These are phyloP conservation scores for Pterocles orientalis DNA, from an alignment of 2,113 vertebrate species.

Conservation along the genomic window DNA sequence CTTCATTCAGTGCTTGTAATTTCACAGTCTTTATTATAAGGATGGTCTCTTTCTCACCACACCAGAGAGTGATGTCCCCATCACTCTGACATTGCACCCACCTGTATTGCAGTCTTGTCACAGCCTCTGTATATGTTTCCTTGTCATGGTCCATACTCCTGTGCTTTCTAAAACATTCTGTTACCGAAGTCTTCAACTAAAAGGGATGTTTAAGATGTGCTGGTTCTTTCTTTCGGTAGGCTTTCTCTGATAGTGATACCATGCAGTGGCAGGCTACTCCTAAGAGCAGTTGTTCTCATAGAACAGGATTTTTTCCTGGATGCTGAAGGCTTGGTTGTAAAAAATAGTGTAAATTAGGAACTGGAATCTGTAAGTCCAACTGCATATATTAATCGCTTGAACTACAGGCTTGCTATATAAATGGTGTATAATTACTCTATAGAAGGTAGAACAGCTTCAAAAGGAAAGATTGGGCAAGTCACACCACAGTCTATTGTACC, in stretches of 20 bases:
- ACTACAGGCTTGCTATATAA: neutral
- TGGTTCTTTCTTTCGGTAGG: neutral
- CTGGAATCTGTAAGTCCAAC: neutral
- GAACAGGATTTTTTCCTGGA: neutral
- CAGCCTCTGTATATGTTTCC: neutral
- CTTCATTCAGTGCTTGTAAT: neutral
- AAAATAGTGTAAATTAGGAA: neutral
- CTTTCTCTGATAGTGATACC: neutral
- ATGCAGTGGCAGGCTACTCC: neutral
- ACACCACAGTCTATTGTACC: neutral
- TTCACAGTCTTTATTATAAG: neutral
- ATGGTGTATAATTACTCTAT: neutral
- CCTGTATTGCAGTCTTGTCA: neutral
- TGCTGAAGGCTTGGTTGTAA: neutral
- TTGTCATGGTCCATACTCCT: neutral
- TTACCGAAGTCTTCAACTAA: neutral
- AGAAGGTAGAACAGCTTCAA: neutral
- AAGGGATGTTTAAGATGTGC: neutral
- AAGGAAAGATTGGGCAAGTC: neutral
- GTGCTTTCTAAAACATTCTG: neutral
- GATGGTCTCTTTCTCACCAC: neutral
- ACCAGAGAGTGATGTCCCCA: neutral
- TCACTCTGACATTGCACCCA: neutral
- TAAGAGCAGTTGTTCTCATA: neutral
- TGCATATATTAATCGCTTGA: neutral